These are phyloP conservation scores for Isoperla grammatica DNA, from an alignment of 2,888 invertebrate species.

Conservation along the genomic window DNA sequence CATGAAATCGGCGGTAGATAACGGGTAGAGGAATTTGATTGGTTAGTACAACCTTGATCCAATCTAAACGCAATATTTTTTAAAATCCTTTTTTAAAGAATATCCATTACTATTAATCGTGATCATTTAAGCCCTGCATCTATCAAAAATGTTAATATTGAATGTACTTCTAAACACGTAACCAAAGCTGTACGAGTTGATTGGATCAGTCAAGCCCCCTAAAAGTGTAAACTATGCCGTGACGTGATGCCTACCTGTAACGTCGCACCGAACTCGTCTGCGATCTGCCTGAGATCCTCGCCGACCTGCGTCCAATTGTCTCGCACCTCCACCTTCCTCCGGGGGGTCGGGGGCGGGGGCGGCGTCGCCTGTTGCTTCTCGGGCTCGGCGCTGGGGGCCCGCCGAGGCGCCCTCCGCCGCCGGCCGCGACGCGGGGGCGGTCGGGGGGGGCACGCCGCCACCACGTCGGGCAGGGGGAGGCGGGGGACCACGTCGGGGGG, in stretches of 20 bases:
- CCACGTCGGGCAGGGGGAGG: background rate
- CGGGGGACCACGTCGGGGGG: background rate
- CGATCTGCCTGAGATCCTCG: slow-evolving; percentile 20
- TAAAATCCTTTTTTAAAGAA: too few relatives aligned
- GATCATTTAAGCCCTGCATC: too few relatives aligned
- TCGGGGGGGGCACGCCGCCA: background rate
- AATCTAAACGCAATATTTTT: too few relatives aligned
- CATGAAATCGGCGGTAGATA: too few relatives aligned
- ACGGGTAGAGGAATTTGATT: too few relatives aligned
- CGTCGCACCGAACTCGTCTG: slow-evolving; percentile 11
- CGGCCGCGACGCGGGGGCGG: slow-evolving; percentile 6
- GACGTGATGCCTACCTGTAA: slow-evolving; percentile 11
- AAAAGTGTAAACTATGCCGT: too few relatives aligned
- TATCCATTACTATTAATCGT: too few relatives aligned
- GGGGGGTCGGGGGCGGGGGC: background rate
- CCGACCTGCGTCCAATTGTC: slow-evolving; percentile 20
- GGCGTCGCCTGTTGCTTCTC: background rate
- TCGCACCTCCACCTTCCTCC: background rate
- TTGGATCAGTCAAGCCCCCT: too few relatives aligned
- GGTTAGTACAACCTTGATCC: too few relatives aligned
- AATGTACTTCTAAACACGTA: too few relatives aligned
- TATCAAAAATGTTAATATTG: too few relatives aligned
- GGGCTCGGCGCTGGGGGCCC: background rate
- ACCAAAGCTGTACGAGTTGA: too few relatives aligned
- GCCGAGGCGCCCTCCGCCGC: background rate